These are phyloP conservation scores for Allophyes oxyacanthae DNA, from an alignment of 2,888 invertebrate species.

Conservation along the genomic window DNA sequence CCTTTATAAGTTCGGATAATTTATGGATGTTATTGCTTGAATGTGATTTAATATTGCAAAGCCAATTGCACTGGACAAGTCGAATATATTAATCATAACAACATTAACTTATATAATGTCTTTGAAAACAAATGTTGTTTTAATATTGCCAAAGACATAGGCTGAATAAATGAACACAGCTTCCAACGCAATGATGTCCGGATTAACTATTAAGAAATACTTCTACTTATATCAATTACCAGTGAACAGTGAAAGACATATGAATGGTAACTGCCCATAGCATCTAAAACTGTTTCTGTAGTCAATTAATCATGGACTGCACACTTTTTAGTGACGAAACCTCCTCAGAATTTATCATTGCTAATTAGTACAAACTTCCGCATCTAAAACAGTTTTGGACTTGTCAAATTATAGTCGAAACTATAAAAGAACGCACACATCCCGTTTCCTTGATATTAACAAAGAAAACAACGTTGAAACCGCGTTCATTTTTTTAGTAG, in stretches of 20 bases:
- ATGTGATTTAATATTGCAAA: constrained; percentile 52
- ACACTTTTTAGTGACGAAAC: constrained; percentile 62
- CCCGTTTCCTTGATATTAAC: constrained; percentile 60
- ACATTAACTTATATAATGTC: constrained; percentile 47
- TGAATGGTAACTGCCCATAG: constrained; percentile 38
- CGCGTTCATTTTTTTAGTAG: constrained; percentile 33
- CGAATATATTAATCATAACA: constrained; percentile 49
- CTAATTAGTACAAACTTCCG: constrained; percentile 81
- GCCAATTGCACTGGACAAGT: constrained; percentile 42
- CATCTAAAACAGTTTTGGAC: constrained; percentile 65
- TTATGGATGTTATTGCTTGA: constrained; percentile 54
- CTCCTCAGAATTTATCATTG: constrained; percentile 75
- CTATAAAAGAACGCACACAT: constrained; percentile 60
- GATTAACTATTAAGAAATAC: constrained; percentile 32
- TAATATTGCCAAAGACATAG: constrained; percentile 39
- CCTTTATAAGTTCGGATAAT: constrained; percentile 64
- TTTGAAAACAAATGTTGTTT: constrained; percentile 35
- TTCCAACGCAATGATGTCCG: constrained; percentile 21
- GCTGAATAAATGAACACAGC: constrained; percentile 25
- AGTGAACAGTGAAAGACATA: constrained; percentile 28
- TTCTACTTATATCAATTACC: constrained; percentile 46
- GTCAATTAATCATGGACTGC: constrained; percentile 49
- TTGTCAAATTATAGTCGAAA: constrained; percentile 67
- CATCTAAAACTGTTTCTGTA: constrained; percentile 34
- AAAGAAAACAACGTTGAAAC: constrained; percentile 48